Evolutionary conservation across 2,797 vertebrate genomes (phyloP), one percentile per base, ranked within the genome.

Genomic region (Notolepis coatsorum): DNA sequence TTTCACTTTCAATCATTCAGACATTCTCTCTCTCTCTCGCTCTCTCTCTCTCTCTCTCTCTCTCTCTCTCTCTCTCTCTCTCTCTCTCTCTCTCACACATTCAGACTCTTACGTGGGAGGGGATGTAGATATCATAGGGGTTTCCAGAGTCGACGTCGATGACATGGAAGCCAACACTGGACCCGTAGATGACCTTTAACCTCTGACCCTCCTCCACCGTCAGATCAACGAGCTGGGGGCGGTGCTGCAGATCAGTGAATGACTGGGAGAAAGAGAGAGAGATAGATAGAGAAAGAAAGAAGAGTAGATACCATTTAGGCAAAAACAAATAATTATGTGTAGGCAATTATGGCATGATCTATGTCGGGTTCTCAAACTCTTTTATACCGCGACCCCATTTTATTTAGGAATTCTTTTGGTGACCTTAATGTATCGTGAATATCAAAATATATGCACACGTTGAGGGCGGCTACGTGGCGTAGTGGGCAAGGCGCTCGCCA

Each of bases 151-250:
- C 97, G 57, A 99, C 97, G 77, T 99, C 97, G 65, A 99, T 96
- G 82, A 98, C 97, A 27, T 99, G 97, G 91, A 99, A 99, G 76
- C 97, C 97, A 20, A 96, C 96, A 61, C 94, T 97, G 72, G 97
- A 99, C 84, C 97, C 97, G 73, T 98, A 99, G 90, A 99, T 99
- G 83, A 99, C 97, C 87, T 99, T 99, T 87, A 99, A 92, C 84
- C 97, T 96, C 87, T 99, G 97, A 17, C 97, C 97, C 77, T 99
- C 97, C 88, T 99, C 97, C 73, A 99, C 97, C 0, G 97, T 99
- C 75, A 99, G 91, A 88, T 99, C 97, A 27, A 99, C 97, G 39
- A 99, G 94, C 90, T 94, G 90, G 3, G 97, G 97, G 71, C 95
- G 96, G 80, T 99, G 97, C 85, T 98, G 97, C 73, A 99, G 96